Evolutionary conservation across 2,888 invertebrate species (phyloP).

Genomic region (Aphodius sticticus): DNA sequence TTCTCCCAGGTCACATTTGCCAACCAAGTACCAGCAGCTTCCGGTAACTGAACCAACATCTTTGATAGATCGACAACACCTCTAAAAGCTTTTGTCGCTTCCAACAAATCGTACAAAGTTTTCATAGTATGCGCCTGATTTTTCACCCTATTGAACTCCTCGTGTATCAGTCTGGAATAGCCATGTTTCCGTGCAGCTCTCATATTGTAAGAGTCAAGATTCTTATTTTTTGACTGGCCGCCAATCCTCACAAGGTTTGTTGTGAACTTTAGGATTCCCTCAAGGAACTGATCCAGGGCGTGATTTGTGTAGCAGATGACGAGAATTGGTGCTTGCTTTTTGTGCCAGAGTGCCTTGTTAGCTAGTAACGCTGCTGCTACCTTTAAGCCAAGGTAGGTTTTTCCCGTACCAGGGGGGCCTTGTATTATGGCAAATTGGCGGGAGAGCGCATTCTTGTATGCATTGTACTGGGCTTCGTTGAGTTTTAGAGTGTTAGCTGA

Average conservation of each 20-base stretch:
- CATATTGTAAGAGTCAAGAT: conserved; percentile 55
- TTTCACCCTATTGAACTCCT: not conserved
- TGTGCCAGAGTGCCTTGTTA: conserved; percentile 28
- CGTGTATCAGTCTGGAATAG: conserved; percentile 9
- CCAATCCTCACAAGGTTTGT: conserved; percentile 73
- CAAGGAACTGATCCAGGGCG: conserved; percentile 84
- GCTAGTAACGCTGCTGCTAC: conserved; percentile 67
- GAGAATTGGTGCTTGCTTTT: conserved; percentile 66
- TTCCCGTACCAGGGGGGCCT: conserved; percentile 86
- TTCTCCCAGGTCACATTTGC: not conserved
- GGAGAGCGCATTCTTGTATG: conserved; percentile 73
- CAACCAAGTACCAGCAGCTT: conserved; percentile 27
- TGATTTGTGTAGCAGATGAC: conserved; percentile 87
- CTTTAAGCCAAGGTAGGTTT: conserved; percentile 78
- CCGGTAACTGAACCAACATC: conserved; percentile 25
- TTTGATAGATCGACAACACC: conserved; percentile 30
- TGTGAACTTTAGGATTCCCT: conserved; percentile 69
- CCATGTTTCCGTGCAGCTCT: conserved; percentile 12
- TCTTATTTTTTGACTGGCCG: conserved; percentile 69
- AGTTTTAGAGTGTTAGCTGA: conserved; percentile 60
- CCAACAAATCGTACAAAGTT: conserved; percentile 13
- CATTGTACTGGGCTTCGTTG: conserved; percentile 72
- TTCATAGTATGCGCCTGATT: not conserved
- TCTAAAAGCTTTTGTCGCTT: conserved; percentile 12
- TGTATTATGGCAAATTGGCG: conserved; percentile 77